Conservation (phyloP, 2,797 vertebrate genomes). For the Martes flavigula region DNA sequence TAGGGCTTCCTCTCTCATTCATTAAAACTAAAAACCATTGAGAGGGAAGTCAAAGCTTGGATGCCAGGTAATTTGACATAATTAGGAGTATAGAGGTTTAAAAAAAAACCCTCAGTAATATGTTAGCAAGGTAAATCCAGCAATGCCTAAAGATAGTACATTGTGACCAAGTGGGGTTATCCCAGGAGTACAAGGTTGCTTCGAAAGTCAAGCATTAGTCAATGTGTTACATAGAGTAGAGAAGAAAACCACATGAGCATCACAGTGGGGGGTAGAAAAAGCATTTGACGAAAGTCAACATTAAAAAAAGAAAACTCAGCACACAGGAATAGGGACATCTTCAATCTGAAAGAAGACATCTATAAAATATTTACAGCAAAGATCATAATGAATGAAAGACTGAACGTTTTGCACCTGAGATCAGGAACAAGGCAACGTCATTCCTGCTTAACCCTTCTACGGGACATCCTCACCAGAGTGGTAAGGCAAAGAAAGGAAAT, state of each 20-base stretch:
- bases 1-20: neutral
- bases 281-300: neutral
- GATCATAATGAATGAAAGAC: neutral
- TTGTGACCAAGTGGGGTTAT: neutral
- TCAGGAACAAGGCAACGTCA: neutral
- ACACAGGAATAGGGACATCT: neutral
- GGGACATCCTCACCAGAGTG: neutral
- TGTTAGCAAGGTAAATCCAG: neutral
- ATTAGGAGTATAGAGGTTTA: neutral
- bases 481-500: neutral
- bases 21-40: neutral
- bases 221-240: neutral
- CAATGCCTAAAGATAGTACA: neutral
- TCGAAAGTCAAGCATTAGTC: neutral
- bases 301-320: too few species aligned
- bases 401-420: neutral
- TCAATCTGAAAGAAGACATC: neutral
- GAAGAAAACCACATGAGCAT: neutral
- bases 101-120: neutral
- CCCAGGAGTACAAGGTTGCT: neutral
- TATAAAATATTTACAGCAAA: neutral
- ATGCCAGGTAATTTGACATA: neutral
- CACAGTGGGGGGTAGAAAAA: neutral
- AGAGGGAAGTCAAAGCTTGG: neutral
- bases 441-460: too few species aligned